These are phyloP conservation scores for Gambusia affinis DNA, from an alignment of 2,113 vertebrate species.

Conservation along the genomic window DNA sequence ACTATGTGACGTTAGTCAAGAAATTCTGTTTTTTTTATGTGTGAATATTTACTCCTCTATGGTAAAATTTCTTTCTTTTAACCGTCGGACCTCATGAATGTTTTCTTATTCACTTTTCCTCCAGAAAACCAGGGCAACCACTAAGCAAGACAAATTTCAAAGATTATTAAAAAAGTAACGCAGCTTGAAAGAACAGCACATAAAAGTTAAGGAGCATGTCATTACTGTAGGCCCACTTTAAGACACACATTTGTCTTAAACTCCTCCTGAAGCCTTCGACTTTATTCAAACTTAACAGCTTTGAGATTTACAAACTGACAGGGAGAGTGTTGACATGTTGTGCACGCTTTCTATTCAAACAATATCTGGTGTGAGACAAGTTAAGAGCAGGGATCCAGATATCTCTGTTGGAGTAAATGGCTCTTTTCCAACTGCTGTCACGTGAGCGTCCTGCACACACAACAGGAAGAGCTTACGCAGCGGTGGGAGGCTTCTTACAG, in stretches of 20 bases:
- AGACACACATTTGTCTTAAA: background rate
- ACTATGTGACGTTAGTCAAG: too few species aligned
- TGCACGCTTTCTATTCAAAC: constrained; percentile 35
- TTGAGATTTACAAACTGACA: background rate
- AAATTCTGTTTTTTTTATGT: too few species aligned
- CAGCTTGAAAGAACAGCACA: background rate
- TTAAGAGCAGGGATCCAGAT: constrained; percentile 27
- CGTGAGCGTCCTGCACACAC: constrained; percentile 56
- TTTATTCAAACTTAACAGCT: background rate
- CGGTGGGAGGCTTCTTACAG: constrained; percentile 26
- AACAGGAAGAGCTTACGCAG: constrained; percentile 45
- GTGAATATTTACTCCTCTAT: too few species aligned
- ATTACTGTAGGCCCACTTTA: background rate
- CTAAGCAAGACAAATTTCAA: background rate
- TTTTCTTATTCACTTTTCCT: too few species aligned
- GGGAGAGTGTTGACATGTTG: constrained; percentile 7
- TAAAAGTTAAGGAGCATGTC: too few species aligned
- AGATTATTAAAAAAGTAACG: background rate
- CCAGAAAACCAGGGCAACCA: too few species aligned
- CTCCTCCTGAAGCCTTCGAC: background rate
- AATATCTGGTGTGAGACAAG: constrained; percentile 30
- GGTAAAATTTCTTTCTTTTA: too few species aligned
- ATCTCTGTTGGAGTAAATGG: constrained; percentile 30
- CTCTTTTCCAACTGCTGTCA: constrained; percentile 52
- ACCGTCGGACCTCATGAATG: too few species aligned